Evolutionary conservation across 23 tunicate genomes (phyloP).

Genomic region (Ascidia mentula): DNA sequence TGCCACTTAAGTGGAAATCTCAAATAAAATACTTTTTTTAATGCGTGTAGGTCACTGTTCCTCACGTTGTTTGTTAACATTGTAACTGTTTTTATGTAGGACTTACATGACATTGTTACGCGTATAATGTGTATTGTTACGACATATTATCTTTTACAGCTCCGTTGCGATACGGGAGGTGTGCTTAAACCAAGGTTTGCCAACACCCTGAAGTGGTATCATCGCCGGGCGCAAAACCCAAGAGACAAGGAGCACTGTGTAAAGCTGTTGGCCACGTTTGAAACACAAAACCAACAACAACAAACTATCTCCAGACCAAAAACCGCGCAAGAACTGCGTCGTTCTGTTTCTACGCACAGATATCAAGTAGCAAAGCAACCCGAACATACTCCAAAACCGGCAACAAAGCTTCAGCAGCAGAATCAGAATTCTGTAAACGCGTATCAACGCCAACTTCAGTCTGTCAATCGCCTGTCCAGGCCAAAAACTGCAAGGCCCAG

Average conservation of each 20-base stretch:
- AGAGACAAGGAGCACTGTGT: slow-evolving; percentile 73
- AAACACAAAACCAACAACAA: slow-evolving; percentile 24
- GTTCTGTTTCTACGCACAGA: neutral
- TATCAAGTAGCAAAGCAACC: neutral
- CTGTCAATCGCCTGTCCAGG: slow-evolving; percentile 63
- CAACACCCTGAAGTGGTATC: slow-evolving; percentile 83
- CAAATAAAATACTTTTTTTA: no score
- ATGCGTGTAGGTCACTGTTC: no score
- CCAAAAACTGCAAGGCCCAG: slow-evolving; percentile 51
- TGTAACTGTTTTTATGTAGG: no score
- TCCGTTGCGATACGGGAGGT: slow-evolving; percentile 72
- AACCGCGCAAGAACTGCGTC: slow-evolving; percentile 1
- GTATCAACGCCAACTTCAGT: slow-evolving; percentile 55
- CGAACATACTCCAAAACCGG: neutral
- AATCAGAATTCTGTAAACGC: neutral
- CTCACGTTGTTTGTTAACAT: no score
- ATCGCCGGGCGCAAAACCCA: slow-evolving; percentile 52
- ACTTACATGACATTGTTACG: neutral
- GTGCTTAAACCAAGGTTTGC: slow-evolving; percentile 59
- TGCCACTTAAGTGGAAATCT: no score
- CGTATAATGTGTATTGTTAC: neutral
- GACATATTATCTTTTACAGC: slow-evolving; percentile 25
- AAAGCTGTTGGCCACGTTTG: slow-evolving; percentile 52
- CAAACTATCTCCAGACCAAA: neutral
- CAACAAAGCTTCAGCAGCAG: neutral